A percentile compares a stretch with the other conserved stretches of the same genome.
Evolutionary conservation across 2,113 vertebrate species (phyloP).

Genomic region (Gymnobelideus leadbeateri): DNA sequence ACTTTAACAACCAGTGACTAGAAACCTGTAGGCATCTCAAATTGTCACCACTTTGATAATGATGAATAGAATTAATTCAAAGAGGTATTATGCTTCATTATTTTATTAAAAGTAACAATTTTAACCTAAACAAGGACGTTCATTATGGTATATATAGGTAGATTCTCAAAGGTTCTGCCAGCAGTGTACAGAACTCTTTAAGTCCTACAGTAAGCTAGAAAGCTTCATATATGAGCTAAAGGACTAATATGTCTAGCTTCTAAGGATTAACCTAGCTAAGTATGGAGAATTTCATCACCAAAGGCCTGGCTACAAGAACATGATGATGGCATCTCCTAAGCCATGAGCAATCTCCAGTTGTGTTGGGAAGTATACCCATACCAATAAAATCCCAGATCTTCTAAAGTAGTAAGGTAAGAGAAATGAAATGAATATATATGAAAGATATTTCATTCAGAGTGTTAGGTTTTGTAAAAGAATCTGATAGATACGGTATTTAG

Average conservation of each 20-base stretch:
- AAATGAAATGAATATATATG: not conserved
- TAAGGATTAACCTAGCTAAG: not conserved
- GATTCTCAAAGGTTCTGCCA: not conserved
- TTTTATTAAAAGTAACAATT: conserved; percentile 34
- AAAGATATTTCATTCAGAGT: not conserved
- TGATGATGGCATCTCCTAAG: not conserved
- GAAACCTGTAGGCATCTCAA: not conserved
- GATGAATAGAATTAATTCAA: conserved; percentile 9
- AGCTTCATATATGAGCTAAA: not conserved
- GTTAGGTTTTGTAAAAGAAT: not conserved
- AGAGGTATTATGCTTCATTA: not conserved
- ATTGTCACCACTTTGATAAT: conserved; percentile 1
- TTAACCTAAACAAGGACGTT: not conserved
- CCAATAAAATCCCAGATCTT: not conserved
- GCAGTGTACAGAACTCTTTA: not conserved
- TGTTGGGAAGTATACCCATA: not conserved
- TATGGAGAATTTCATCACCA: not conserved
- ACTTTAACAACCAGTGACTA: not conserved
- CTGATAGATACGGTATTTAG: conserved; percentile 40
- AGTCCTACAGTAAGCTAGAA: not conserved
- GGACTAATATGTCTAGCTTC: not conserved
- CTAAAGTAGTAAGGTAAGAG: not conserved
- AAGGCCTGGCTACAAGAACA: not conserved
- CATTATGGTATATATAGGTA: not conserved
- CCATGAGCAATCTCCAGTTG: not conserved